phyloP scores from a whole-genome alignment of 1,140 invertebrate genomes.

The Drosophila nannoptera region DNA sequence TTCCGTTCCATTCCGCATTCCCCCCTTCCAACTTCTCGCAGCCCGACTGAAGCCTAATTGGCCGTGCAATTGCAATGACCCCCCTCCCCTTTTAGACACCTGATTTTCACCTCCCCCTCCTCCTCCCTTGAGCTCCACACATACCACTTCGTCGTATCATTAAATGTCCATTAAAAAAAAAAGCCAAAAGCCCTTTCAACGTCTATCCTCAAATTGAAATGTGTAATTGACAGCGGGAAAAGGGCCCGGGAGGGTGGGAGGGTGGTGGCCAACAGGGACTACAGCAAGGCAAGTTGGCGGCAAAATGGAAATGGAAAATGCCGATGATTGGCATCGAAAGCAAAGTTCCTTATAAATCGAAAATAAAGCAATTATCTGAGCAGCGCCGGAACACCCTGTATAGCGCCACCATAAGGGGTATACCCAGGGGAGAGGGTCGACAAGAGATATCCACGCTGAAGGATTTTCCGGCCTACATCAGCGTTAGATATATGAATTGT shows the following conservation, averaged over 20 bases:
- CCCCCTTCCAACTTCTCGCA: not conserved
- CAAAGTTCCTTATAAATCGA: slow-evolving; percentile 12
- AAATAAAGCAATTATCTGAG: not conserved
- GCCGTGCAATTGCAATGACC: slow-evolving; percentile 31
- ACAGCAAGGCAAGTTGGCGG: not conserved
- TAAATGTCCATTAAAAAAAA: slow-evolving; percentile 50
- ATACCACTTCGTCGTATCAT: slow-evolving; percentile 24
- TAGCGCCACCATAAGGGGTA: not conserved
- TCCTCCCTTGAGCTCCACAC: not conserved
- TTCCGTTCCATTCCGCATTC: not conserved
- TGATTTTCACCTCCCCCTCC: not conserved
- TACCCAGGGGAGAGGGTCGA: too few relatives aligned
- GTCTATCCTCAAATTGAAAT: slow-evolving; percentile 6
- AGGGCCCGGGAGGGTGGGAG: not conserved
- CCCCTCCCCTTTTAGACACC: not conserved
- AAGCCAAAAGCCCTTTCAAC: not conserved
- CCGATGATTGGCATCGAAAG: slow-evolving; percentile 27
- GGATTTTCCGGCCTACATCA: too few relatives aligned
- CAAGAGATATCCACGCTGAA: too few relatives aligned
- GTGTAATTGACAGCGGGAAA: not conserved
- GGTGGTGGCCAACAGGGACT: not conserved
- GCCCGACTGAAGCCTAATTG: slow-evolving; percentile 62
- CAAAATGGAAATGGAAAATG: too few relatives aligned
- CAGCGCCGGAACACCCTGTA: not conserved
- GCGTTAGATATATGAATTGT: not conserved